Conservation (phyloP, 2,113 vertebrate species). For the Dasyornis broadbenti region DNA sequence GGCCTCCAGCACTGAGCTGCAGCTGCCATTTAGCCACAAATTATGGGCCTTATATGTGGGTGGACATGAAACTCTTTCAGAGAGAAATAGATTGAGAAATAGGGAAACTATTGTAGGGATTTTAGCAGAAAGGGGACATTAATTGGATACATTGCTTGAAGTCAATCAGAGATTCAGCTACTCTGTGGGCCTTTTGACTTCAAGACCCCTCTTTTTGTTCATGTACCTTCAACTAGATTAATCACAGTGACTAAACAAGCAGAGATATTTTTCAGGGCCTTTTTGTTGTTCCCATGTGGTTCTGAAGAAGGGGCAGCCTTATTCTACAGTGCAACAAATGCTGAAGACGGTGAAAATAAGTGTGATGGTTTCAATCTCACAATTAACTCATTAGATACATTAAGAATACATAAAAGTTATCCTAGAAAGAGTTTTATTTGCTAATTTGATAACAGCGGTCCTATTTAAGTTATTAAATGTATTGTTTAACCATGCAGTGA, state of each 20-base stretch:
- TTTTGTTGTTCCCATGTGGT: not conserved
- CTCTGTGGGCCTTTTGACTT: conserved; percentile 61
- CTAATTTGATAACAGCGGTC: not conserved
- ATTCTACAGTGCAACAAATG: not conserved
- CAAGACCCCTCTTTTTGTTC: conserved; percentile 59
- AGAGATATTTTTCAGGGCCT: conserved; percentile 43
- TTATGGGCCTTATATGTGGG: conserved; percentile 82
- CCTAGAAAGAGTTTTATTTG: not conserved
- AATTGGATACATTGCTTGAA: conserved; percentile 62
- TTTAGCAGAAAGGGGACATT: conserved; percentile 36
- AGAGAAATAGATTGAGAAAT: conserved; percentile 63
- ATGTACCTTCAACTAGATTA: conserved; percentile 62
- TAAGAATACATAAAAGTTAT: not conserved
- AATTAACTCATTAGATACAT: not conserved
- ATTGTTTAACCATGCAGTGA: not conserved
- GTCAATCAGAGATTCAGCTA: conserved; percentile 50
- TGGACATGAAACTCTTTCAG: conserved; percentile 80
- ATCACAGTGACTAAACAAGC: conserved; percentile 56
- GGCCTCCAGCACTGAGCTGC: conserved; percentile 77
- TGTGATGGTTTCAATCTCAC: not conserved
- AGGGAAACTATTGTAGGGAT: conserved; percentile 40
- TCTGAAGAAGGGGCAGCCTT: not conserved
- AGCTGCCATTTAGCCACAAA: conserved; percentile 84
- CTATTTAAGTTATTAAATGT: not conserved
- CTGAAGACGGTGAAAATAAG: not conserved